Conservation (phyloP, 2,888 invertebrate species). For the Ophion ellenae region DNA sequence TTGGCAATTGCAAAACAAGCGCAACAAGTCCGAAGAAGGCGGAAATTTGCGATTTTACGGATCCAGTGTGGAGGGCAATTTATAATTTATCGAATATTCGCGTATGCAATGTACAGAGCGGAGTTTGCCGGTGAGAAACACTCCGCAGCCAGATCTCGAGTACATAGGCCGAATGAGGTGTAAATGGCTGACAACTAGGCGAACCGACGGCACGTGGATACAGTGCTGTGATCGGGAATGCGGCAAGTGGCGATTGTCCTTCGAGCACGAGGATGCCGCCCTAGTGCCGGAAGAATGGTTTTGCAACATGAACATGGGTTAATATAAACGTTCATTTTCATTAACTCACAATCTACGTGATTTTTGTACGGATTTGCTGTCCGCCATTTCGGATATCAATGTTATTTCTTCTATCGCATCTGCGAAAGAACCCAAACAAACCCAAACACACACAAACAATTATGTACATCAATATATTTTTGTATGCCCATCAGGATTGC, state of each 20-base stretch:
- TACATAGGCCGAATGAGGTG: constrained; percentile 66
- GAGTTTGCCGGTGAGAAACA: not conserved
- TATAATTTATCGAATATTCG: not conserved
- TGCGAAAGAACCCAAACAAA: too few relatives aligned
- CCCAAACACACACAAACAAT: too few relatives aligned
- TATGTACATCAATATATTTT: too few relatives aligned
- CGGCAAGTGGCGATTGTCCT: constrained; percentile 86
- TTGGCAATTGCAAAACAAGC: not conserved
- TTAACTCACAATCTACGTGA: not conserved
- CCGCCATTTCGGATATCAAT: constrained; percentile 17
- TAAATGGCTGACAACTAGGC: constrained; percentile 84
- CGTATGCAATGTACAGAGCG: not conserved
- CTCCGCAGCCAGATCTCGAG: not conserved
- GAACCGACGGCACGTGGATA: constrained; percentile 86
- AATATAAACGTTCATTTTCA: constrained; percentile 36
- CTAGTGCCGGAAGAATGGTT: constrained; percentile 87
- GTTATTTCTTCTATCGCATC: too few relatives aligned
- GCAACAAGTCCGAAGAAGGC: not conserved
- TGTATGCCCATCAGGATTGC: too few relatives aligned
- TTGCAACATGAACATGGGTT: constrained; percentile 87
- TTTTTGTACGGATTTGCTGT: constrained; percentile 16
- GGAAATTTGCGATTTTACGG: too few relatives aligned
- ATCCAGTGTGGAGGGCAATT: too few relatives aligned
- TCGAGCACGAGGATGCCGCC: constrained; percentile 85
- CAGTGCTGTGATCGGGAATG: constrained; percentile 86